A percentile compares a stretch with the other conserved stretches of the same genome.
These are phyloP conservation scores for Okamejei kenojei DNA, from an alignment of 2,797 vertebrate species.

Conservation along the genomic window DNA sequence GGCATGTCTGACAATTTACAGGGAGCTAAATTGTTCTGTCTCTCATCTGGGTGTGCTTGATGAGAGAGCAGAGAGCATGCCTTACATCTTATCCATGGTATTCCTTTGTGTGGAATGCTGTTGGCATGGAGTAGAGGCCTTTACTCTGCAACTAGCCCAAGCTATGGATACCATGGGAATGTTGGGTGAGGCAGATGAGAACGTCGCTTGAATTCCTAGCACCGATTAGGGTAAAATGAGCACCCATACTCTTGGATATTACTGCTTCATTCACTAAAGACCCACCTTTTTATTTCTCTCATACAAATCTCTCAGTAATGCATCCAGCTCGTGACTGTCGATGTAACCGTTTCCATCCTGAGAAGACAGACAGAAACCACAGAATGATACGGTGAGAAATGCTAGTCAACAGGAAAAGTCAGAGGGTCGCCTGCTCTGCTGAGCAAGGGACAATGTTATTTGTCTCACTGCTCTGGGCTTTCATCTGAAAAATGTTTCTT, in stretches of 20 bases:
- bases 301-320: constrained; percentile 84
- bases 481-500: not conserved
- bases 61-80: no score
- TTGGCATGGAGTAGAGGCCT: no score
- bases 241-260: not conserved
- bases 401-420: not conserved
- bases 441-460: not conserved
- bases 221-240: not conserved
- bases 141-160: not conserved
- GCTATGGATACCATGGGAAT: not conserved
- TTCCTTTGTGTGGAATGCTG: no score
- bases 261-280: not conserved
- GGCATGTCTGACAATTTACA: no score
- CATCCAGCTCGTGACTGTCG: constrained; percentile 88
- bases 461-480: not conserved
- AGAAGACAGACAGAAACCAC: constrained; percentile 37
- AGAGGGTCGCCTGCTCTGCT: no score
- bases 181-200: not conserved
- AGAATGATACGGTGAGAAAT: not conserved
- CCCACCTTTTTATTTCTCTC: constrained; percentile 94
- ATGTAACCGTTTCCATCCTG: constrained; percentile 91
- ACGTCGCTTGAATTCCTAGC: not conserved
- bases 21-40: no score
- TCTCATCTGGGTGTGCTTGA: no score
- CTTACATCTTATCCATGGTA: no score